phyloP scores from a whole-genome alignment of 2,797 vertebrate species.

The Sebastes variabilis region DNA sequence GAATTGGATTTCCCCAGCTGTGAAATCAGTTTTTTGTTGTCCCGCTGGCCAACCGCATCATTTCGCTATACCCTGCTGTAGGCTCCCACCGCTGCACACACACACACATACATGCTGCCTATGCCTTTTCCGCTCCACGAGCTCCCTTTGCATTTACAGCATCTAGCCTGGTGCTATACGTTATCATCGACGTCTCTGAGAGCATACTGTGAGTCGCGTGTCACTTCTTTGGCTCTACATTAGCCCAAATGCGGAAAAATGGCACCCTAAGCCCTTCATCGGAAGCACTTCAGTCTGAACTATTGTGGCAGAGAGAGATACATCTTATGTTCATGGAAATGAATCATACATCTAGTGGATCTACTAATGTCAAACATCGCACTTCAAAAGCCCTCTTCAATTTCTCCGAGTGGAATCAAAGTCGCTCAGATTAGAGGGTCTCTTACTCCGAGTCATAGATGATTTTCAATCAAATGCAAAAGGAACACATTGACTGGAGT shows the following conservation, averaged over 20 bases:
- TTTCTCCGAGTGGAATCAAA: slow-evolving; percentile 55
- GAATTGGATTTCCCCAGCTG: slow-evolving; percentile 82
- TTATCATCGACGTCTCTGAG: slow-evolving; percentile 35
- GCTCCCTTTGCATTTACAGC: slow-evolving; percentile 43
- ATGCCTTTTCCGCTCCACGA: slow-evolving; percentile 37
- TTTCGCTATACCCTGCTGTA: slow-evolving; percentile 50
- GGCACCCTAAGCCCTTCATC: slow-evolving; percentile 20
- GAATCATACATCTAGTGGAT: slow-evolving; percentile 17
- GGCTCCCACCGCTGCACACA: slow-evolving; percentile 48
- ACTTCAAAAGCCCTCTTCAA: slow-evolving; percentile 46
- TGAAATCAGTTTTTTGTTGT: slow-evolving; percentile 82
- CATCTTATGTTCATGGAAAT: slow-evolving; percentile 41
- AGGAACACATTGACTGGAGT: slow-evolving; percentile 25
- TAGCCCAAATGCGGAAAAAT: slow-evolving; percentile 33
- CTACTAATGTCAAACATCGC: slow-evolving; percentile 60
- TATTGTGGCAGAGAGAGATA: slow-evolving; percentile 14
- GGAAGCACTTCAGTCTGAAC: slow-evolving; percentile 20
- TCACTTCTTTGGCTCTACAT: slow-evolving; percentile 54
- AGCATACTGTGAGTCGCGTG: slow-evolving; percentile 7
- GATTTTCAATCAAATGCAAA: slow-evolving; percentile 34
- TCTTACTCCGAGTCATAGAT: slow-evolving; percentile 21
- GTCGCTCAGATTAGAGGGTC: slow-evolving; percentile 20
- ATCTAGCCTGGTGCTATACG: slow-evolving; percentile 31
- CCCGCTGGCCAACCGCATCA: slow-evolving; percentile 70
- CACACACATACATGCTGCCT: background rate